Conservation (phyloP, 2,888 invertebrate species). For the Brachycybe producta region DNA sequence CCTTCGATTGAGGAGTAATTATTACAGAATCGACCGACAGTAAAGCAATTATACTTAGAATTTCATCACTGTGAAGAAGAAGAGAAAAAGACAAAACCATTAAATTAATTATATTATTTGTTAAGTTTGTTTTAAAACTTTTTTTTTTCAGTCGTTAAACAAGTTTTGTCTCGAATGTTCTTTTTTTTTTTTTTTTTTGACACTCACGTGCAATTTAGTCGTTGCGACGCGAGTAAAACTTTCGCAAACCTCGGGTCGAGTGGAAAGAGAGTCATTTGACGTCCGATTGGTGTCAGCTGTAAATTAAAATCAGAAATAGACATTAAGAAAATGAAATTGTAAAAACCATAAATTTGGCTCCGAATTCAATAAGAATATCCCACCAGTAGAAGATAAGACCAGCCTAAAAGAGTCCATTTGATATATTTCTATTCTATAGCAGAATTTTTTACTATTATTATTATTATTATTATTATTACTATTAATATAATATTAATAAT, state of each 20-base stretch:
- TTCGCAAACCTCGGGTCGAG: slow-evolving; percentile 80
- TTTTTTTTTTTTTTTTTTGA: no score
- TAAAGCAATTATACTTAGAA: slow-evolving; percentile 71
- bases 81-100: neutral
- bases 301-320: slow-evolving; percentile 1
- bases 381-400: no score
- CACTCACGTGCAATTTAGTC: slow-evolving; percentile 45
- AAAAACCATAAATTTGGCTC: no score
- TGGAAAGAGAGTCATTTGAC: slow-evolving; percentile 78
- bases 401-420: no score
- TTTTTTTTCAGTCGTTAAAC: no score
- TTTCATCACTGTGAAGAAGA: slow-evolving; percentile 41
- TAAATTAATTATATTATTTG: neutral
- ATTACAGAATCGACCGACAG: slow-evolving; percentile 80
- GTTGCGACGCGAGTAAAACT: slow-evolving; percentile 60
- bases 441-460: no score
- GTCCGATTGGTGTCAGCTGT: slow-evolving; percentile 61
- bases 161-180: no score
- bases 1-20: slow-evolving; percentile 54
- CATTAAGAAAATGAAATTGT: no score
- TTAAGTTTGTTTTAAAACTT: neutral
- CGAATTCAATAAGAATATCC: no score
- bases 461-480: no score
- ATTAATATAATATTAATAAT: no score
- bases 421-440: no score